Conservation (phyloP, 2,888 invertebrate species). For the Neelides folsomi region DNA sequence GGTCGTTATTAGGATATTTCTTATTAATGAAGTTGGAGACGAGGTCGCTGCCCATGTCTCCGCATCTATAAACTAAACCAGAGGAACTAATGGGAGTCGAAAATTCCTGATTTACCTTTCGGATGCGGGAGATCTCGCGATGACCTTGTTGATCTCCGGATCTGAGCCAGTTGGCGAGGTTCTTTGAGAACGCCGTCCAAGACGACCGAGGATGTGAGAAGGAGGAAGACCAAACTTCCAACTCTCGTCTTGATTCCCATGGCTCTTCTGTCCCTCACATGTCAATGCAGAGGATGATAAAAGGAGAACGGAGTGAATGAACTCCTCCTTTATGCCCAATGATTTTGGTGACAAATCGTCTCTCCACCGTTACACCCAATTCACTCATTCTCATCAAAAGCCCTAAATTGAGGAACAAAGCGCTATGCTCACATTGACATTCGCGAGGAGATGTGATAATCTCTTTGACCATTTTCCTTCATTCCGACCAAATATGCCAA, state of each 20-base stretch:
- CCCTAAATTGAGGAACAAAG: no score
- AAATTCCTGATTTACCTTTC: constrained; percentile 13
- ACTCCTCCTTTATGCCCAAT: not conserved
- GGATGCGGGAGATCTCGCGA: constrained; percentile 15
- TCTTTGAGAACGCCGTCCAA: not conserved
- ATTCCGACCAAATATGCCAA: not conserved
- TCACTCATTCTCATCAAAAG: no score
- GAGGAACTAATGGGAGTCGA: not conserved
- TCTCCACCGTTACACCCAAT: no score
- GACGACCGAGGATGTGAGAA: no score
- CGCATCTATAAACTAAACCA: constrained; percentile 29
- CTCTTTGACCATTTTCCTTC: not conserved
- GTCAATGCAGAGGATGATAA: no score
- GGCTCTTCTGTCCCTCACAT: no score
- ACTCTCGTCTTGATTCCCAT: no score
- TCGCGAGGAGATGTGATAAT: not conserved
- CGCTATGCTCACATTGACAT: no score
- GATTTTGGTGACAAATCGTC: constrained; percentile 1
- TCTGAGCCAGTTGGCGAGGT: not conserved
- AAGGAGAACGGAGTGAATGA: not conserved
- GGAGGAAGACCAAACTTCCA: no score
- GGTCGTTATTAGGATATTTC: constrained; percentile 30
- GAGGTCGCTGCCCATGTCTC: constrained; percentile 26
- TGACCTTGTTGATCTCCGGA: constrained; percentile 8
- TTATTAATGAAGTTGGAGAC: constrained; percentile 31